Evolutionary conservation across 2,797 vertebrate genomes (phyloP).

Genomic region (Rhinoraja longicauda): DNA sequence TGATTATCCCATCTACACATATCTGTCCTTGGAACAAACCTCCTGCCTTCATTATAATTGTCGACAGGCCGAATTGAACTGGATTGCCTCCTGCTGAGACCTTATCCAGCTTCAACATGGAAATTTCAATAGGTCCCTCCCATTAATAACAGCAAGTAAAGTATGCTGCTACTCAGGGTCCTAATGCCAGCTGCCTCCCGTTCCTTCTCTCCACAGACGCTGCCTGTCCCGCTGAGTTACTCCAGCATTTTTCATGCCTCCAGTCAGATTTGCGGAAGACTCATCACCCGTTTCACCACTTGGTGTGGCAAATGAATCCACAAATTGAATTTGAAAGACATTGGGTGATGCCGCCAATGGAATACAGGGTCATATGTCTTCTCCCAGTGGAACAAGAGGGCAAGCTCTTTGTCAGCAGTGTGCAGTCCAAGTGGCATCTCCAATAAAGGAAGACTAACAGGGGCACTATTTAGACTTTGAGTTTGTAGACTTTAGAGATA

Average conservation of each 20-base stretch:
- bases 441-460: neutral
- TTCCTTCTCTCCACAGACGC: too few species aligned
- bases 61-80: conserved; percentile 10
- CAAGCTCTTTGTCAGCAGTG: neutral
- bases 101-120: neutral
- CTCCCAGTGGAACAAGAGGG: neutral
- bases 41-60: neutral
- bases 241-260: too few species aligned
- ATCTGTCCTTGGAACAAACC: conserved; percentile 5
- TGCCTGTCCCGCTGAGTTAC: too few species aligned
- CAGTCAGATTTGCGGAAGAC: neutral
- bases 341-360: neutral
- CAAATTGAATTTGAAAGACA: neutral
- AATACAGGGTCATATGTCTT: neutral
- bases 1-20: conserved; percentile 7
- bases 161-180: neutral
- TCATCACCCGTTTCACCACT: neutral
- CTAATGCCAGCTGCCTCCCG: neutral
- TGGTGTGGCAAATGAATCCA: neutral
- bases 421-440: neutral
- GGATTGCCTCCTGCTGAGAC: neutral
- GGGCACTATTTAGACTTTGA: too few species aligned
- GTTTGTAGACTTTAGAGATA: too few species aligned
- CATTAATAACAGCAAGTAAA: neutral
- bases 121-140: neutral